Conservation (phyloP, 2,888 invertebrate genomes). For the Icerya purchasi region DNA sequence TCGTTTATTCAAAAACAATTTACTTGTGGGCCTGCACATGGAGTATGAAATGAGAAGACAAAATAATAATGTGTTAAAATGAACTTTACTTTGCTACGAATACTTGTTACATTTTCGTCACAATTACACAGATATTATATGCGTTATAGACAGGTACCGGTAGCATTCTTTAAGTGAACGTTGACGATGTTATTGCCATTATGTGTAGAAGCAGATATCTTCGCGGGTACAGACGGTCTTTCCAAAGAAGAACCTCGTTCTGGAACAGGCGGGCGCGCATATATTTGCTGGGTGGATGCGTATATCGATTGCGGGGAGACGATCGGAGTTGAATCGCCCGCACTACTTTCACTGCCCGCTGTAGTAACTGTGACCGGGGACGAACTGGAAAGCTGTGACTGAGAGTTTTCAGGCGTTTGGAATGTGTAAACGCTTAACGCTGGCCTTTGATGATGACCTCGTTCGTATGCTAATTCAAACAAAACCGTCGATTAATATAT, state of each 20-base stretch:
- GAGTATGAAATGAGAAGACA: no score
- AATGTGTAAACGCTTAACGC: slow-evolving; percentile 72
- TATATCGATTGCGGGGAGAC: slow-evolving; percentile 18
- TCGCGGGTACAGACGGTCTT: slow-evolving; percentile 42
- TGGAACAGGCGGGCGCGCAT: slow-evolving; percentile 46
- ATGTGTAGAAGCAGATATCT: slow-evolving; percentile 17
- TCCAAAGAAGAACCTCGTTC: slow-evolving; percentile 70
- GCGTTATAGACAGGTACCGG: no score
- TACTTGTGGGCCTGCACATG: no score
- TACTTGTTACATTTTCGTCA: no score
- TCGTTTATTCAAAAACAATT: no score
- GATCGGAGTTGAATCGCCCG: slow-evolving; percentile 18
- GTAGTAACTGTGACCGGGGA: slow-evolving; percentile 10
- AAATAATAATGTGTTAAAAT: no score
- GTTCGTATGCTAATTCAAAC: slow-evolving; percentile 73
- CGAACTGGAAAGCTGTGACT: slow-evolving; percentile 30
- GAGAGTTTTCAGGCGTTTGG: slow-evolving; percentile 42
- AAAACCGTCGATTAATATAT: no score
- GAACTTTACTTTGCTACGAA: no score
- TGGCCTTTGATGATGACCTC: slow-evolving; percentile 38
- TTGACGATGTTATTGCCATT: not conserved
- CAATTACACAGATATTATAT: no score
- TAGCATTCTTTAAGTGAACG: not conserved
- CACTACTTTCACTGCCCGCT: not conserved
- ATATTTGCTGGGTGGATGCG: not conserved